Percentiles rank a stretch among this genome's conserved stretches.
phyloP scores from a whole-genome alignment of 2,113 vertebrate genomes.

The Leptobrachium ailaonicum region DNA sequence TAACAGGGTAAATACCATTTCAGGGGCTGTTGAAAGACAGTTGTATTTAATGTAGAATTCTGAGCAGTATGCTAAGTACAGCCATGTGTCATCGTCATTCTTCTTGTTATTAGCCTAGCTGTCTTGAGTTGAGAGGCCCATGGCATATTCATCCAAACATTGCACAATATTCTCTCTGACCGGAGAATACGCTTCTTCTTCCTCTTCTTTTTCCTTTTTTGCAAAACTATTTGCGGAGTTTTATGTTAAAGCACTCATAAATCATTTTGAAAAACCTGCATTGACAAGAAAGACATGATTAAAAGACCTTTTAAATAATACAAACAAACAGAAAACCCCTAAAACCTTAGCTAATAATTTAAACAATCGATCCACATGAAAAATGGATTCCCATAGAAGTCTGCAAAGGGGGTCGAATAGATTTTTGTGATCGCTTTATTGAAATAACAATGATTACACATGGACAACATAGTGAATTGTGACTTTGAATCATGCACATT shows the following conservation, averaged over 20 bases:
- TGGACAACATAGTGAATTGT: too few relatives aligned
- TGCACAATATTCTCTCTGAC: background rate
- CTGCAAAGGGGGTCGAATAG: too few relatives aligned
- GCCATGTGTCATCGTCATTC: conserved; percentile 15
- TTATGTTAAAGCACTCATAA: conserved; percentile 6
- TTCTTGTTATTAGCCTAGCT: background rate
- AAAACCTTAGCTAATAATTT: too few relatives aligned
- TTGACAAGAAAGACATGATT: background rate
- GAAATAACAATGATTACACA: too few relatives aligned
- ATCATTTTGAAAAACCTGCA: background rate
- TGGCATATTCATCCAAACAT: background rate
- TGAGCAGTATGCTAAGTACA: background rate
- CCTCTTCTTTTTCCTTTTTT: background rate
- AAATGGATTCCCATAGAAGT: too few relatives aligned
- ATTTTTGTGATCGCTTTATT: too few relatives aligned
- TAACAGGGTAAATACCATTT: conserved; percentile 28
- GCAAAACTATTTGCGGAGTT: background rate
- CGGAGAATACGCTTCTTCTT: too few relatives aligned
- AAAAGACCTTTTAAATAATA: background rate
- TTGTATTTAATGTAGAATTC: conserved; percentile 19
- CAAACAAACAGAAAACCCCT: too few relatives aligned
- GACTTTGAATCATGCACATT: too few relatives aligned
- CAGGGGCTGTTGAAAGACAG: background rate
- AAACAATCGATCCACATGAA: too few relatives aligned
- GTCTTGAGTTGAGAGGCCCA: background rate